These are phyloP conservation scores for Pseudanteris insignis DNA, from an alignment of 2,888 invertebrate genomes.

Conservation along the genomic window DNA sequence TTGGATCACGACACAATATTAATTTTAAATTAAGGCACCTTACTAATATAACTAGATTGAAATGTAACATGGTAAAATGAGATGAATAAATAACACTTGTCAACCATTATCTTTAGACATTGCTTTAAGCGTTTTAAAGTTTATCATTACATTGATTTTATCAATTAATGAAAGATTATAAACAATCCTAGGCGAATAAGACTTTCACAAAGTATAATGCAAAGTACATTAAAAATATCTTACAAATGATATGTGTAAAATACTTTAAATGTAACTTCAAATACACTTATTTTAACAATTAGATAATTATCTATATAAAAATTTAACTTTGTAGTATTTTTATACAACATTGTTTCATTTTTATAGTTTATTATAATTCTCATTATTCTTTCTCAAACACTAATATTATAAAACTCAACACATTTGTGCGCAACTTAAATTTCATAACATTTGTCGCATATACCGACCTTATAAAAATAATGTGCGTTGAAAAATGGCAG, in stretches of 20 bases:
- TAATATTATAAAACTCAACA: constrained; percentile 4
- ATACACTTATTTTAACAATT: constrained; percentile 16
- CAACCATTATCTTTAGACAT: constrained; percentile 13
- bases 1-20: no score
- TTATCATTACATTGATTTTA: constrained; percentile 8
- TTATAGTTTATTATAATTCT: background rate
- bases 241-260: no score
- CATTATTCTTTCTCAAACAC: background rate
- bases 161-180: constrained; percentile 9
- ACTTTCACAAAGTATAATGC: constrained; percentile 18
- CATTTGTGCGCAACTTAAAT: constrained; percentile 7
- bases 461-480: constrained; percentile 29
- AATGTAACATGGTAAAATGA: background rate
- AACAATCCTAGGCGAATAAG: constrained; percentile 15
- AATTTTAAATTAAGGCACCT: background rate
- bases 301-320: constrained; percentile 31
- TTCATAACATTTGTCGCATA: background rate
- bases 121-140: constrained; percentile 28
- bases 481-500: constrained; percentile 27
- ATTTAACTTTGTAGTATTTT: background rate
- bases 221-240: no score
- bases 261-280: no score
- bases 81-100: background rate
- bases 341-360: no score
- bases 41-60: background rate